phyloP scores from a whole-genome alignment of 2,888 invertebrate species.

The Lasioglossum figueresi region DNA sequence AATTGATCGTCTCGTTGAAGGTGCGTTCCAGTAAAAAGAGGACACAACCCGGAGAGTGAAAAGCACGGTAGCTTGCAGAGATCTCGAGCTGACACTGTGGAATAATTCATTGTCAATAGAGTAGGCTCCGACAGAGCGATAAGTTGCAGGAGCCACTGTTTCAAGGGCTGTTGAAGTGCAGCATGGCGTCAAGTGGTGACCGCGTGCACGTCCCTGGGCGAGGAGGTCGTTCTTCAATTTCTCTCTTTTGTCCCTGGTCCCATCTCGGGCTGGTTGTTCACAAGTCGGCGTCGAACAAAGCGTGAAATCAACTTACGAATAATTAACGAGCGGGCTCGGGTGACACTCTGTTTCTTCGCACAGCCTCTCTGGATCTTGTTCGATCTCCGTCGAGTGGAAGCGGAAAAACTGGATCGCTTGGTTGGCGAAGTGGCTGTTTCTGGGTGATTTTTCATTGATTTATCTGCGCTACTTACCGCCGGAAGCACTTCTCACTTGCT shows the following conservation, averaged over 20 bases:
- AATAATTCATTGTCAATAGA: slow-evolving; percentile 9
- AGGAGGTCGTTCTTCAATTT: slow-evolving; percentile 50
- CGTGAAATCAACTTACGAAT: slow-evolving; percentile 57
- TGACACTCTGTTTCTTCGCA: slow-evolving; percentile 18
- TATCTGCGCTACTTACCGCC: slow-evolving; percentile 30
- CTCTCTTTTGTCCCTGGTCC: slow-evolving; percentile 40
- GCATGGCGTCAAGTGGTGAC: slow-evolving; percentile 31
- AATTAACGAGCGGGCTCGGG: slow-evolving; percentile 65
- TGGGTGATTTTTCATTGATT: slow-evolving; percentile 34
- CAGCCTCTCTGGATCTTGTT: slow-evolving; percentile 26
- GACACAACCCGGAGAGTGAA: not conserved
- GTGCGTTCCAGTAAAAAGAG: not conserved
- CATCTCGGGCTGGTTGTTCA: slow-evolving; percentile 15
- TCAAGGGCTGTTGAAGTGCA: slow-evolving; percentile 14
- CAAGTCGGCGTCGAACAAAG: slow-evolving; percentile 50
- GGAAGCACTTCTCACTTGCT: slow-evolving; percentile 49
- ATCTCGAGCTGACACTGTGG: not conserved
- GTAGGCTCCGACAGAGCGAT: not conserved
- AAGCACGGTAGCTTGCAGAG: not conserved
- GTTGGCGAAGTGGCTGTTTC: slow-evolving; percentile 23
- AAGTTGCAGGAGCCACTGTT: slow-evolving; percentile 3
- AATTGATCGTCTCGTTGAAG: not conserved
- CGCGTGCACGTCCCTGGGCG: slow-evolving; percentile 23
- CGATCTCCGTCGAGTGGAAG: slow-evolving; percentile 61
- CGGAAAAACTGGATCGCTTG: slow-evolving; percentile 61